Evolutionary conservation across 2,888 invertebrate species (phyloP), one percentile per base, ranked within the genome.

Genomic region (Itoplectis maculator): DNA sequence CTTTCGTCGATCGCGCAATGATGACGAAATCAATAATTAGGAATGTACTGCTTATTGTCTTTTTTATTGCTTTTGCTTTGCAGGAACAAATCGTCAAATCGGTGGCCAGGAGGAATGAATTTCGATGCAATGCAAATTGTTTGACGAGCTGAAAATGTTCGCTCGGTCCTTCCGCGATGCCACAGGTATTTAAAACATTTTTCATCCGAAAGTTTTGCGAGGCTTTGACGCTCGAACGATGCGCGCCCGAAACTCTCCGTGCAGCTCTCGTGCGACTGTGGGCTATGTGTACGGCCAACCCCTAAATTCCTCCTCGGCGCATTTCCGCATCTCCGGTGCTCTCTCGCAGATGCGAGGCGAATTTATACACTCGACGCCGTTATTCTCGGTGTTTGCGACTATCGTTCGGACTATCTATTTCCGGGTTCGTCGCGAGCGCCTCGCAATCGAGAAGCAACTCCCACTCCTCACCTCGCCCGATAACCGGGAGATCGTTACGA

Each of bases 401-500:
- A 35, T 37, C 69, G 54, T 6, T 54, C 5, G 29, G 18, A 8
- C 20, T 29, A 51, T 45, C 56, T 29, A 45, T 37, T 75, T 75
- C 13, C 15, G 45, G 11, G 35, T 20, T 63, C 40, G 20, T 8
- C 7, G 13, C n/a, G 23, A 13, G 40, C 13, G 11, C 13, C n/a
- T 47, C 13, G 54, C n/a, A 66, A 56, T 75, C 29, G 51, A 18
- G 40, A 47, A 54, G 51, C n/a, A 29, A 29, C 3, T 5, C 29
- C 29, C n/a, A n/a, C n/a, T n/a, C n/a, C n/a, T n/a, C n/a, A n/a
- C n/a, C n/a, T n/a, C n/a, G n/a, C 11, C 51, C 69, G 77, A 70
- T 77, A 66, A 66, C 20, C 20, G n/a, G 23, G 47, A 15, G 23
- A 54, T 70, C 61, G 69, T 77, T 51, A 61, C 47, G 77, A 37